Base-by-base conservation (phyloP, 1,140 invertebrate genomes). In the Pectinophora gossypiella region DNA sequence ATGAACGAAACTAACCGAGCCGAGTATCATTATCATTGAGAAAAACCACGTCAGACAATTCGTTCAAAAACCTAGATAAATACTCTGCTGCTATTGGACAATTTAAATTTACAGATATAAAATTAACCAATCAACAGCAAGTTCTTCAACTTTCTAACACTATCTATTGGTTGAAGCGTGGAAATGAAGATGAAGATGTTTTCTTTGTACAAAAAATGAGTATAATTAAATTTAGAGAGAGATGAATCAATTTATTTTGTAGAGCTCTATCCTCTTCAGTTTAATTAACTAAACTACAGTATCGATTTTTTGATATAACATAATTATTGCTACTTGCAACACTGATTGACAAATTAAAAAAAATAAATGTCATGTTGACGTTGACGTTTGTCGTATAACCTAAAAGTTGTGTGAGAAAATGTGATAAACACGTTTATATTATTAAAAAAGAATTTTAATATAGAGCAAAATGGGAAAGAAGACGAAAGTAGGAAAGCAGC, bases 401-500 rank as follows among this genome's bases (percentile, higher is more conserved):
- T 40, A 40, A 40, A 40, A 40, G 16, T 18, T 16, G 10, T 40
- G 35, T n/a, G 16, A 16, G n/a, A 10, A n/a, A 40, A 40, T 40
- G 36, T 40, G 36, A 15, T 40, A 40, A 40, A 40, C 36, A 13
- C 16, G 36, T 15, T 6, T 1, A 16, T 40, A 3, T 18, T 40
- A 3, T 16, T 9, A 40, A 10, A 16, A 16, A 18, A 15, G 36
- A 40, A 15, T 15, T 2, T 2, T 40, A 40, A 40, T 27, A 6
- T 40, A 40, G n/a, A 13, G 36, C 18, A 93, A 89, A 78, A 99
- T 99, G 98, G 97, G 97, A 22, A 98, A 98, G 76, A 99, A 99
- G 85, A 87, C 90, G 0, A 99, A 99, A 94, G 92, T 96, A 85
- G 98, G 98, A 92, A 99, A 99, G 89, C 95, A 98, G 71, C 92